Conservation (phyloP, 2,888 invertebrate species). For the Conops quadrifasciatus region DNA sequence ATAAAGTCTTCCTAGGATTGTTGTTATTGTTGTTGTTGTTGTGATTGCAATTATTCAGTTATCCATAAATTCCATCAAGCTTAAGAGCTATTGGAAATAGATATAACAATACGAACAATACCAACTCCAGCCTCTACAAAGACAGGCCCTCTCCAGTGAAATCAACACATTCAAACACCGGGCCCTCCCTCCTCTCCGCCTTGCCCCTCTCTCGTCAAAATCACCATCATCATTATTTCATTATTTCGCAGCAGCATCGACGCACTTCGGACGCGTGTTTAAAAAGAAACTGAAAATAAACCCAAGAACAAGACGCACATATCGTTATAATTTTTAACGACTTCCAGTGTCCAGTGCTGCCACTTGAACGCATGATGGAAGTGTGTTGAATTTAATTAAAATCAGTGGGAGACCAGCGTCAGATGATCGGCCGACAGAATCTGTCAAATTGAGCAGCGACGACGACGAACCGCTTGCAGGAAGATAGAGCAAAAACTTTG, state of each 20-base stretch:
- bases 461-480: too few species aligned
- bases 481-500: too few species aligned
- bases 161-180: neutral
- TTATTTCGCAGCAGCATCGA: neutral
- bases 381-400: conserved; percentile 13
- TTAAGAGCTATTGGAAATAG: too few species aligned
- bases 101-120: too few species aligned
- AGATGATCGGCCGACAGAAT: neutral
- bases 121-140: neutral
- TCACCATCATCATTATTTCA: neutral
- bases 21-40: neutral
- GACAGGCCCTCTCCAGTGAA: neutral
- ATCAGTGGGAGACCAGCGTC: neutral
- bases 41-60: neutral
- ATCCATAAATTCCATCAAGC: neutral
- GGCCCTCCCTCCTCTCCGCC: neutral
- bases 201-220: too few species aligned
- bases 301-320: too few species aligned
- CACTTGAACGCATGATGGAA: neutral
- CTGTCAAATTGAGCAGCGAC: too few species aligned
- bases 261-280: neutral
- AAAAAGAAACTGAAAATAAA: too few species aligned
- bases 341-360: conserved; percentile 8
- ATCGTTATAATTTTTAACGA: too few species aligned
- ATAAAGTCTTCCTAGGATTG: neutral